phyloP scores from a whole-genome alignment of 2,113 vertebrate species.

The Calonectris borealis region DNA sequence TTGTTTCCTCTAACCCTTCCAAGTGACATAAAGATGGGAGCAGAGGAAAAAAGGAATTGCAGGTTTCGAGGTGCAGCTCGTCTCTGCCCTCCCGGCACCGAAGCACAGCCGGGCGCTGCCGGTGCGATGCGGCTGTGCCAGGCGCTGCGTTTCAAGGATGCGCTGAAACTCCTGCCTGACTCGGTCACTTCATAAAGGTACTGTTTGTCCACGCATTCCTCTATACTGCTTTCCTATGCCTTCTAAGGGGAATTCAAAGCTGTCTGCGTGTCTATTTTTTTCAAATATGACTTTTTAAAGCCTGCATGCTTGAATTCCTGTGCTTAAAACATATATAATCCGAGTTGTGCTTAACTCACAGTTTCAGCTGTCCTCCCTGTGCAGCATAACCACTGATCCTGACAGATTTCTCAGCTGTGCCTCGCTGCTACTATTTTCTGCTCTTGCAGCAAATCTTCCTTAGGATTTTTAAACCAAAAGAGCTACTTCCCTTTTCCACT shows the following conservation, averaged over 20 bases:
- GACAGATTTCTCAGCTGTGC: background rate
- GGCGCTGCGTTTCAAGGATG: background rate
- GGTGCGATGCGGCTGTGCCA: background rate
- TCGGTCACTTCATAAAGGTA: background rate
- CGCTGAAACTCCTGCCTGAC: background rate
- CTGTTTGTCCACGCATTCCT: background rate
- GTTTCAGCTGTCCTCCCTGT: background rate
- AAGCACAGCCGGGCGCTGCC: background rate
- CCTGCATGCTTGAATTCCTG: background rate
- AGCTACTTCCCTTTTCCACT: background rate
- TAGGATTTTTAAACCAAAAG: background rate
- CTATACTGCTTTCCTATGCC: background rate
- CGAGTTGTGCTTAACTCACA: accelerated
- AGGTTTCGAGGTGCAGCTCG: background rate
- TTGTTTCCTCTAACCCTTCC: background rate
- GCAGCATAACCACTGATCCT: background rate
- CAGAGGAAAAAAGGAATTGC: background rate
- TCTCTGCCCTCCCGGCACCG: background rate
- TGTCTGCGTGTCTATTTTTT: background rate
- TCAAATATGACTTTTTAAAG: background rate
- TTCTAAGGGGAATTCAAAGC: background rate
- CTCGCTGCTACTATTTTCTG: background rate
- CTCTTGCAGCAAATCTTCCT: background rate
- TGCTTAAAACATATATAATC: background rate
- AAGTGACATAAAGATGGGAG: background rate